These are phyloP conservation scores for Tapirus terrestris DNA, from an alignment of 2,113 vertebrate species.

Conservation along the genomic window DNA sequence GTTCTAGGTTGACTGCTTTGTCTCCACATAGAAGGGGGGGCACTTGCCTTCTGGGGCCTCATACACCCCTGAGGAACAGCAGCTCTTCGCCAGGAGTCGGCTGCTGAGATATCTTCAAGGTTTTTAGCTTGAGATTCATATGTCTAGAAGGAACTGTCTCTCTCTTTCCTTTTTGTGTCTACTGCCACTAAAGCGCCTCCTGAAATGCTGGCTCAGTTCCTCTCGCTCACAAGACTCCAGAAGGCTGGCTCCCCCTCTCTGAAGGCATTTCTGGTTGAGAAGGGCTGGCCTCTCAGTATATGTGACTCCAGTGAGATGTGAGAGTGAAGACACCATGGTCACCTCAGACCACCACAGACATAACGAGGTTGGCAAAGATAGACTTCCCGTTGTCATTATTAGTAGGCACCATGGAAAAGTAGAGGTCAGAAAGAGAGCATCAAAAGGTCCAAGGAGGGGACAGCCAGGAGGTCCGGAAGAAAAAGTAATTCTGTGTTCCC, in stretches of 20 bases:
- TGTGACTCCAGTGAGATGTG: background rate
- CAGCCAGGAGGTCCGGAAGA: background rate
- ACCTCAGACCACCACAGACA: background rate
- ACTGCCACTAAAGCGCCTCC: background rate
- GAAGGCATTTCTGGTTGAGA: background rate
- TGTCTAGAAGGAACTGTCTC: background rate
- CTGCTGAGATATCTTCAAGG: fast-evolving
- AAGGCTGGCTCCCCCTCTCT: background rate
- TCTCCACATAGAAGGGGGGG: background rate
- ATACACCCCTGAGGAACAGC: fast-evolving
- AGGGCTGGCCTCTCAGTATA: background rate
- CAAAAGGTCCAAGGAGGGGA: background rate
- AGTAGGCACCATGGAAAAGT: background rate
- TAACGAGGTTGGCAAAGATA: background rate
- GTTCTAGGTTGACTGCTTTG: fast-evolving
- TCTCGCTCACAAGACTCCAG: background rate
- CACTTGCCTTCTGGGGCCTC: too few relatives aligned
- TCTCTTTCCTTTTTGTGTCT: background rate
- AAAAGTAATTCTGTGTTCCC: background rate
- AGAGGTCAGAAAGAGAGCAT: background rate
- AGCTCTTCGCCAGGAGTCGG: fast-evolving
- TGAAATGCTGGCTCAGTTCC: too few relatives aligned
- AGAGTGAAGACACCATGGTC: background rate
- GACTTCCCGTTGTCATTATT: background rate
- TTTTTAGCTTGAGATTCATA: background rate